Percentiles rank a stretch among this genome's conserved stretches.
These are phyloP conservation scores for Drosophila tani DNA, from an alignment of 1,140 invertebrate species.

Conservation along the genomic window DNA sequence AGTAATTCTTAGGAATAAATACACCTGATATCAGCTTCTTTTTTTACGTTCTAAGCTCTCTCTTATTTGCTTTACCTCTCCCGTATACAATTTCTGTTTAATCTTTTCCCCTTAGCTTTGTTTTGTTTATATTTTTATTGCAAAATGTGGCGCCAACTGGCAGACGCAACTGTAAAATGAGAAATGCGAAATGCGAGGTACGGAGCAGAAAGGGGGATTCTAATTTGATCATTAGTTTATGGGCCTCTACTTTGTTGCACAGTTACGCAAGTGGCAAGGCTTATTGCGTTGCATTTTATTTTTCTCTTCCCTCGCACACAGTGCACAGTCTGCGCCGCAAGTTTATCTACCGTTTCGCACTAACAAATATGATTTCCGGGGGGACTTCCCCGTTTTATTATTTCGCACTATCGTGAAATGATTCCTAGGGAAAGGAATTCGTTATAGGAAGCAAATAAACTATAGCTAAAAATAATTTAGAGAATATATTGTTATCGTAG, in stretches of 20 bases:
- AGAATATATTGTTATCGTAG: too few species aligned
- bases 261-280: slow-evolving; percentile 69
- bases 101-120: slow-evolving; percentile 31
- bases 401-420: not conserved
- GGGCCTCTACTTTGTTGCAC: slow-evolving; percentile 66
- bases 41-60: not conserved
- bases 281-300: slow-evolving; percentile 78
- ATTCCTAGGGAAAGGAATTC: not conserved
- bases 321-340: slow-evolving; percentile 19
- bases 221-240: slow-evolving; percentile 65
- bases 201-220: slow-evolving; percentile 27
- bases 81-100: slow-evolving; percentile 29
- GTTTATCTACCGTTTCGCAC: slow-evolving; percentile 3
- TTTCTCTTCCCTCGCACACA: slow-evolving; percentile 21
- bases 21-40: too few species aligned
- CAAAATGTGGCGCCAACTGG: slow-evolving; percentile 70
- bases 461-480: too few species aligned
- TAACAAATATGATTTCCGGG: not conserved
- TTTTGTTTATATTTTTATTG: slow-evolving; percentile 68
- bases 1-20: too few species aligned
- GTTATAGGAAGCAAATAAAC: too few species aligned
- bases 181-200: not conserved
- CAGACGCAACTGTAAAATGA: slow-evolving; percentile 19
- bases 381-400: slow-evolving; percentile 1
- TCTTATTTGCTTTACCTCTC: not conserved